Conservation (phyloP, 1,140 invertebrate species). For the Whitmania pigra region DNA sequence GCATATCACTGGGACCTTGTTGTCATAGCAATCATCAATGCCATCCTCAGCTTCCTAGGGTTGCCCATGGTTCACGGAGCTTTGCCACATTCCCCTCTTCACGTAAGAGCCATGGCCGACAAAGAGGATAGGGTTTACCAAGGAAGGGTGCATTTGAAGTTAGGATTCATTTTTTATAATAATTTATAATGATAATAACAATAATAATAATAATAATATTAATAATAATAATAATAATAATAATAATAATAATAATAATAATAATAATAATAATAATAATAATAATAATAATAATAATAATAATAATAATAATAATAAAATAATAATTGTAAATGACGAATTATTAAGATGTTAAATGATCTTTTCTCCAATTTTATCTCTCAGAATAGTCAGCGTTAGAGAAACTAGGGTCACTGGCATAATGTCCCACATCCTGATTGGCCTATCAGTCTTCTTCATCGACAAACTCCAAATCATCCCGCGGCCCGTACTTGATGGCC, state of each 20-base stretch:
- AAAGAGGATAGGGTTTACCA: constrained; percentile 55
- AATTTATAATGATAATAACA: no score
- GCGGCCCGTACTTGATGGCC: constrained; percentile 52
- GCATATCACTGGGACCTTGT: constrained; percentile 55
- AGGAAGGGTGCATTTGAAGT: constrained; percentile 56
- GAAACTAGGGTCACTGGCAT: constrained; percentile 53
- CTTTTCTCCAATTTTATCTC: constrained; percentile 22
- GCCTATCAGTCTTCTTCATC: constrained; percentile 49
- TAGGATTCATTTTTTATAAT: constrained; percentile 29
- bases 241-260: no score
- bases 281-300: neutral
- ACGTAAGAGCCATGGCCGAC: constrained; percentile 54
- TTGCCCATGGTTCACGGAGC: constrained; percentile 53
- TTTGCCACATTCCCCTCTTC: constrained; percentile 54
- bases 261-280: no score
- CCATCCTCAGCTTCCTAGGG: constrained; percentile 49
- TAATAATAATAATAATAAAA: no score
- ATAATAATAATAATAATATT: no score
- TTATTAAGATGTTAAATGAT: no score
- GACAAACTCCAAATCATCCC: constrained; percentile 52
- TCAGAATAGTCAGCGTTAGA: constrained; percentile 52
- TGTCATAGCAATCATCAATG: constrained; percentile 52
- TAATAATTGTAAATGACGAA: no score
- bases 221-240: neutral
- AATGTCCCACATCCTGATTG: constrained; percentile 52